These are phyloP conservation scores for Aphidius gifuensis DNA, from an alignment of 1,140 invertebrate genomes.

Conservation along the genomic window DNA sequence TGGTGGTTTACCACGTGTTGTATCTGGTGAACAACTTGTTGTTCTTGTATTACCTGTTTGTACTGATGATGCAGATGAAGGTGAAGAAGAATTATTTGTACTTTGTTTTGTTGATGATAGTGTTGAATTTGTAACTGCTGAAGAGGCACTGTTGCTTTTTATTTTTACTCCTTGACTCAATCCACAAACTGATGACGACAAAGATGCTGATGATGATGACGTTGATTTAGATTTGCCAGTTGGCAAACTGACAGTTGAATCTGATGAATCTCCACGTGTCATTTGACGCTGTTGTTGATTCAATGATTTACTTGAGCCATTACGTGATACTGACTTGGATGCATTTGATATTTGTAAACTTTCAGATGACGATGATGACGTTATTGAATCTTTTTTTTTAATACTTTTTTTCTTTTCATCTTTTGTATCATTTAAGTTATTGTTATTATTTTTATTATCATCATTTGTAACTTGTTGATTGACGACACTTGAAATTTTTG, in stretches of 20 bases:
- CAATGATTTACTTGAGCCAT: constrained; percentile 39
- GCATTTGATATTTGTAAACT: not conserved
- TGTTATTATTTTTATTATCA: not conserved
- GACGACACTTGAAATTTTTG: constrained; percentile 5
- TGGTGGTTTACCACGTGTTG: constrained; percentile 49
- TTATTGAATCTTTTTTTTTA: constrained; percentile 8
- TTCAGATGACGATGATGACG: constrained; percentile 20
- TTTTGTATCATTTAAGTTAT: too few relatives aligned
- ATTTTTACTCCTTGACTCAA: constrained; percentile 50
- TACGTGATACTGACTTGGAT: constrained; percentile 24
- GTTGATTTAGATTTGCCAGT: constrained; percentile 50
- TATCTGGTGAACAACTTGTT: constrained; percentile 39
- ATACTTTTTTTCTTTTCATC: constrained; percentile 1
- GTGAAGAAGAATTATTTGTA: not conserved
- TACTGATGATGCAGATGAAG: constrained; percentile 19
- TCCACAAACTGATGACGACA: constrained; percentile 35
- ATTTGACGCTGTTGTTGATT: constrained; percentile 39
- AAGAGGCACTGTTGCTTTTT: constrained; percentile 37
- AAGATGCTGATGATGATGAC: constrained; percentile 25
- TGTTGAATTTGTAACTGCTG: constrained; percentile 16
- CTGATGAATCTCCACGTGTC: constrained; percentile 42
- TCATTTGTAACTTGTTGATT: not conserved
- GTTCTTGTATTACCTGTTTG: constrained; percentile 31
- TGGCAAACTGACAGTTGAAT: constrained; percentile 47
- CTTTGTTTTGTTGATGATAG: not conserved